Percentiles rank a stretch among this genome's conserved stretches.
Conservation (phyloP, 2,888 invertebrate genomes). For the Diaperis boleti region DNA sequence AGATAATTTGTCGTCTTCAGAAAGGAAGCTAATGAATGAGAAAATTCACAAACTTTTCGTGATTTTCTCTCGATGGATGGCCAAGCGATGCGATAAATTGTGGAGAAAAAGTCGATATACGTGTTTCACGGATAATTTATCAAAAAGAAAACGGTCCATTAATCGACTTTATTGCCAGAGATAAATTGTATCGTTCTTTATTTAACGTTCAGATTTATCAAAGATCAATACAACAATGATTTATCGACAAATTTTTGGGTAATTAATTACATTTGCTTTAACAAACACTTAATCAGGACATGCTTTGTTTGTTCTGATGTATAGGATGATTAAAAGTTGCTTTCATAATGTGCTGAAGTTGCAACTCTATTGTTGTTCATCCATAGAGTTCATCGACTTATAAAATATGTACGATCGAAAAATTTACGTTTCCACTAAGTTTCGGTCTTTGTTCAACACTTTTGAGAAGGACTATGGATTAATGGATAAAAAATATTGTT, state of each 20-base stretch:
- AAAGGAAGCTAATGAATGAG: not conserved
- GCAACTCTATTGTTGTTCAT: too few relatives aligned
- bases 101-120: not conserved
- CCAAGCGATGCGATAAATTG: constrained; percentile 3
- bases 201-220: not conserved
- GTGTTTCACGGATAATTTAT: constrained; percentile 13
- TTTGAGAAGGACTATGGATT: too few relatives aligned
- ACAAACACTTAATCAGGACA: too few relatives aligned
- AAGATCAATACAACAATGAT: not conserved
- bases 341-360: too few relatives aligned
- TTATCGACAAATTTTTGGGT: not conserved
- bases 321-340: too few relatives aligned
- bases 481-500: too few relatives aligned
- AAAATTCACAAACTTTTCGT: not conserved
- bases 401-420: too few relatives aligned
- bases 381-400: too few relatives aligned
- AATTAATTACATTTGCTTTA: not conserved
- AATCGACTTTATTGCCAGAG: not conserved
- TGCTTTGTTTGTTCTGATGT: too few relatives aligned
- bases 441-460: too few relatives aligned
- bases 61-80: not conserved
- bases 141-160: constrained; percentile 17
- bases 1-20: too few relatives aligned
- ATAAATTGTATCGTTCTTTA: constrained; percentile 3
- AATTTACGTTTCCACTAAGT: too few relatives aligned